A percentile compares a stretch with the other conserved stretches of the same genome.
phyloP scores from a whole-genome alignment of 2,888 invertebrate genomes.

The Archips crataeganus region DNA sequence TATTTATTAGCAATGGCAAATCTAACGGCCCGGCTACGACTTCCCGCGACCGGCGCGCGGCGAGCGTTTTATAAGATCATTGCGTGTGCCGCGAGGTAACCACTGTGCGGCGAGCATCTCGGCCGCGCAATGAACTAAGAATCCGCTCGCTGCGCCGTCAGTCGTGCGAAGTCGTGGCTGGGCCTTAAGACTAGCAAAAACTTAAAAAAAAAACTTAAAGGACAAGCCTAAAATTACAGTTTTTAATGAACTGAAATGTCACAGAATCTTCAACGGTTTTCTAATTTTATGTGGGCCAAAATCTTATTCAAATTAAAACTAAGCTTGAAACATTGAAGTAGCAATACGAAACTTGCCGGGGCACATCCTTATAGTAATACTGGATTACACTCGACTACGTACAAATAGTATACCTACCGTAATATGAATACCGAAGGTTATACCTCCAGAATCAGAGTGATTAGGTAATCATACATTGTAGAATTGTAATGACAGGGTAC shows the following conservation, averaged over 20 bases:
- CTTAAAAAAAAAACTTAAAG: not conserved
- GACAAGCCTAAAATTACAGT: too few species aligned
- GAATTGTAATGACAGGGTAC: not conserved
- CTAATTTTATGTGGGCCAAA: too few species aligned
- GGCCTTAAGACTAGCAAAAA: not conserved
- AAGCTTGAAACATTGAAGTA: not conserved
- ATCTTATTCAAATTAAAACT: not conserved
- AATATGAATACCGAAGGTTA: not conserved
- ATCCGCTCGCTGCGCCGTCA: too few species aligned
- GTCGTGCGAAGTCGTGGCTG: too few species aligned
- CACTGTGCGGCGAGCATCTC: too few species aligned
- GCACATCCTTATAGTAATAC: constrained; percentile 7
- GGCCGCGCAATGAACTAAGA: too few species aligned
- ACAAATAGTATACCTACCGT: not conserved
- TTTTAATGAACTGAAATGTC: too few species aligned
- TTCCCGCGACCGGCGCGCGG: too few species aligned
- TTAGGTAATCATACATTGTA: not conserved
- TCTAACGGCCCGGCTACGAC: not conserved
- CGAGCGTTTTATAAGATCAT: too few species aligned
- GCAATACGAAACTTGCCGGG: not conserved
- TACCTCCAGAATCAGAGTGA: not conserved
- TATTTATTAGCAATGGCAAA: not conserved
- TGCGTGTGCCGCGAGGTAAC: too few species aligned
- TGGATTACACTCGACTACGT: not conserved
- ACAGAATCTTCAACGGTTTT: too few species aligned